Percentiles rank a stretch among this genome's conserved stretches.
Evolutionary conservation across 1,140 invertebrate genomes (phyloP).

Genomic region (Sinonovacula constricta): DNA sequence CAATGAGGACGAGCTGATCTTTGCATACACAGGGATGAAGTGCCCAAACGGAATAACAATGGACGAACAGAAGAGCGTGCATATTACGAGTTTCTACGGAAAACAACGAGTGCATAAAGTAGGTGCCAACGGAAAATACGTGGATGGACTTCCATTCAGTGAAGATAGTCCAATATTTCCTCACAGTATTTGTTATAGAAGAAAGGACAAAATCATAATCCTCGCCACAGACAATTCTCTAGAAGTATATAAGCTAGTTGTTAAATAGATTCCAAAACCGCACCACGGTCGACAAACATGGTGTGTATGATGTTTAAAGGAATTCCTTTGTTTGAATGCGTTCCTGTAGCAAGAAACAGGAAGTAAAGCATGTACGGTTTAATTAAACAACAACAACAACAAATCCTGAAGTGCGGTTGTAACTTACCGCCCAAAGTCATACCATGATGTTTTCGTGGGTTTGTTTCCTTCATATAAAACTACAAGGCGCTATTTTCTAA

Average conservation of each 20-base stretch:
- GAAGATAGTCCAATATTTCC: constrained; percentile 38
- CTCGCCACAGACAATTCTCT: constrained; percentile 36
- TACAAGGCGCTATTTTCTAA: no score
- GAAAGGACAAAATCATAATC: constrained; percentile 37
- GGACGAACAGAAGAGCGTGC: constrained; percentile 41
- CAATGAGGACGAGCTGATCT: constrained; percentile 46
- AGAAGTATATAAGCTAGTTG: constrained; percentile 47
- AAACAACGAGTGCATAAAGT: constrained; percentile 38
- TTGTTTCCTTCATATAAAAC: no score
- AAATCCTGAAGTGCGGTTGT: no score
- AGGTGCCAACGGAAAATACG: constrained; percentile 40
- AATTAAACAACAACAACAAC: no score
- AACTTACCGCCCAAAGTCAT: no score
- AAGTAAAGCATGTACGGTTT: no score
- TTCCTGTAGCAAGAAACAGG: no score
- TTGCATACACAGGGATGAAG: constrained; percentile 29
- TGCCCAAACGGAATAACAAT: constrained; percentile 44
- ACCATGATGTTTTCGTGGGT: no score
- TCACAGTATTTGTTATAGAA: constrained; percentile 39
- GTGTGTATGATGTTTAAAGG: no score
- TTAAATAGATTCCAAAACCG: no score
- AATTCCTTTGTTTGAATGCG: no score
- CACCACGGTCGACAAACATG: no score
- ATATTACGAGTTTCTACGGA: constrained; percentile 40
- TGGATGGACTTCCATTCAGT: constrained; percentile 26